These are phyloP conservation scores for Meloidogyne chitwoodi DNA, from an alignment of 1,140 invertebrate species.

Conservation along the genomic window DNA sequence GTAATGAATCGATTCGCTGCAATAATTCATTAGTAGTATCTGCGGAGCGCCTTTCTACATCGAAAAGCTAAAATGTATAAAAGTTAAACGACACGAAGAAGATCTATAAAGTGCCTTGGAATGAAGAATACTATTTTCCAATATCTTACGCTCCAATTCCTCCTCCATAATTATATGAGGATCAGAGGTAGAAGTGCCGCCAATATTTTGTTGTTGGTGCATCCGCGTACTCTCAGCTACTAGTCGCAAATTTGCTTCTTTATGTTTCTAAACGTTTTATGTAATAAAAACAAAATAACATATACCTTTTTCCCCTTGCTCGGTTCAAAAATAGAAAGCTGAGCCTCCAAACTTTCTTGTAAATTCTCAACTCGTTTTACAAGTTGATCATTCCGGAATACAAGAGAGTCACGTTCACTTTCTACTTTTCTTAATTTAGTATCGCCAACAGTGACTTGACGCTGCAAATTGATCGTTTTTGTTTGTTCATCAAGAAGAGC, in stretches of 20 bases:
- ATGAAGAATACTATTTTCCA: conserved; percentile 40
- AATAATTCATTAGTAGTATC: conserved; percentile 20
- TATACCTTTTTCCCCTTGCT: conserved; percentile 37
- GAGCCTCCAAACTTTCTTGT: conserved; percentile 33
- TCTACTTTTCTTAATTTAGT: conserved; percentile 35
- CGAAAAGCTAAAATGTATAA: conserved; percentile 30
- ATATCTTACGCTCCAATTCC: conserved; percentile 40
- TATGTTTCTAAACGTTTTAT: conserved; percentile 34
- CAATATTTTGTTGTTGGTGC: conserved; percentile 8
- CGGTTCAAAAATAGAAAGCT: conserved; percentile 29
- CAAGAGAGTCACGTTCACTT: conserved; percentile 44
- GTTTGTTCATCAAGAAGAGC: conserved; percentile 40
- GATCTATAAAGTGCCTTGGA: conserved; percentile 30
- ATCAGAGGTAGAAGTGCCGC: conserved; percentile 18
- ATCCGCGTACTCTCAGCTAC: conserved; percentile 37
- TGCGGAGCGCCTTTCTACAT: conserved; percentile 39
- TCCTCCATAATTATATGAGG: conserved; percentile 36
- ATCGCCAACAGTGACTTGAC: conserved; percentile 25
- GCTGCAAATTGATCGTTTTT: conserved; percentile 9
- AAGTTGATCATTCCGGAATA: conserved; percentile 47
- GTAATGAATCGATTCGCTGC: conserved; percentile 29
- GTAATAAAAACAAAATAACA: background rate
- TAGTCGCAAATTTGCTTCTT: conserved; percentile 43
- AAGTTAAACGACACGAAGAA: background rate
- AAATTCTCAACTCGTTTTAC: conserved; percentile 46